phyloP scores from a whole-genome alignment of 37 sponge, comb jelly and placozoan genomes.

The Trichoplax adhaerens region DNA sequence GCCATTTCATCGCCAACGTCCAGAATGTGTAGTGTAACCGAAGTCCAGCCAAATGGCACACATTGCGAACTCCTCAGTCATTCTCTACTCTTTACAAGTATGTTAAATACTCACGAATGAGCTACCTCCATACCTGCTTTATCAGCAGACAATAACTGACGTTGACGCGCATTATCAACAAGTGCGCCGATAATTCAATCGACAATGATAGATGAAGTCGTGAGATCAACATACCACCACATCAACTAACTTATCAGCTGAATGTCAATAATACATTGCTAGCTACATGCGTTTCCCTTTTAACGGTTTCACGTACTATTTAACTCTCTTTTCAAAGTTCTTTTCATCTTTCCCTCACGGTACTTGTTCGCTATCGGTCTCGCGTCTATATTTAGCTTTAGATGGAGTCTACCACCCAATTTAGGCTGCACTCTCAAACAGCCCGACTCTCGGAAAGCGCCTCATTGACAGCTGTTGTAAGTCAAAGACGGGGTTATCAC shows the following conservation, averaged over 20 bases:
- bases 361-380: slow-evolving; percentile 17
- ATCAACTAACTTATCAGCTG: no score
- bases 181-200: slow-evolving; percentile 19
- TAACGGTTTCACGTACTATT: slow-evolving; percentile 57
- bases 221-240: slow-evolving; percentile 7
- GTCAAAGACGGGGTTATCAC: slow-evolving; percentile 54
- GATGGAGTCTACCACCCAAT: slow-evolving; percentile 66
- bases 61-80: slow-evolving; percentile 2
- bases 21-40: no score
- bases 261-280: slow-evolving; percentile 2
- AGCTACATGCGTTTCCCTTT: slow-evolving; percentile 33
- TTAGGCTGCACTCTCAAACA: slow-evolving; percentile 75
- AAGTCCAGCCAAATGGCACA: slow-evolving; percentile 7
- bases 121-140: slow-evolving; percentile 22
- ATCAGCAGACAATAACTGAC: slow-evolving; percentile 9
- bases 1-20: slow-evolving; percentile 19
- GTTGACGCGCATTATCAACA: slow-evolving; percentile 8
- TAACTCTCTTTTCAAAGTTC: slow-evolving; percentile 68
- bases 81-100: slow-evolving; percentile 10
- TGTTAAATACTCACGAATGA: slow-evolving; percentile 9
- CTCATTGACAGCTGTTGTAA: neutral
- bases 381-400: slow-evolving; percentile 32
- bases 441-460: slow-evolving; percentile 53
- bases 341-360: slow-evolving; percentile 64
- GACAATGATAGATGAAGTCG: slow-evolving; percentile 2